A percentile compares a stretch with the other conserved stretches of the same genome.
Conservation (phyloP, 2,888 invertebrate genomes). For the Gasteruption jaculator region DNA sequence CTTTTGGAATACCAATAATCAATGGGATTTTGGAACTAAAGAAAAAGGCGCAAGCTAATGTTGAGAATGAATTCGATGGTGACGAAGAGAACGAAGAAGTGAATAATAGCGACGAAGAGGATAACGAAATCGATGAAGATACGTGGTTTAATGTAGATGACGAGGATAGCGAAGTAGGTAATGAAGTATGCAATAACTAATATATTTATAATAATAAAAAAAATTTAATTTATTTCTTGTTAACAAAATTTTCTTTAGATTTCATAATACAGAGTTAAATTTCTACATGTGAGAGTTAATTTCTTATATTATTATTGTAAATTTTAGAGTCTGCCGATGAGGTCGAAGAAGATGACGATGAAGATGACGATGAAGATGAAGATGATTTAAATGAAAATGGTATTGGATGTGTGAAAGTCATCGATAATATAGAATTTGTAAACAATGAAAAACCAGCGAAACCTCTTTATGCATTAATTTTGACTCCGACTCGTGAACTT, state of each 20-base stretch:
- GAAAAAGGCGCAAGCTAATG: conserved; percentile 38
- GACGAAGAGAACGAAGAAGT: conserved; percentile 10
- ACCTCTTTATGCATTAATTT: conserved; percentile 75
- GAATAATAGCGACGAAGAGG: conserved; percentile 14
- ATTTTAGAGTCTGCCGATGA: conserved; percentile 47
- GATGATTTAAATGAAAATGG: conserved; percentile 29
- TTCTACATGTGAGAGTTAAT: too few relatives aligned
- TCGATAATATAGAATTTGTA: conserved; percentile 55
- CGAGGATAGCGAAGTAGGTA: conserved; percentile 11
- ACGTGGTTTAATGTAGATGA: conserved; percentile 13
- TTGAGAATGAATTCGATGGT: conserved; percentile 34
- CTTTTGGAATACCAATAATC: conserved; percentile 93
- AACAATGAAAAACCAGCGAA: conserved; percentile 47
- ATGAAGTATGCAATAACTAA: background rate
- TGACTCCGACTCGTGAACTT: conserved; percentile 94
- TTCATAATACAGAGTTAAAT: too few relatives aligned
- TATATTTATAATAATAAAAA: conserved; percentile 5
- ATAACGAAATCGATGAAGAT: conserved; percentile 33
- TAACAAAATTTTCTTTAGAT: too few relatives aligned
- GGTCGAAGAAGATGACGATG: conserved; percentile 49
- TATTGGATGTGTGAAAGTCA: conserved; percentile 61
- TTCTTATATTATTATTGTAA: too few relatives aligned
- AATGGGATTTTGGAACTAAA: conserved; percentile 75
- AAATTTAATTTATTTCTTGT: too few relatives aligned
- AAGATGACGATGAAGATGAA: conserved; percentile 41